phyloP scores from a whole-genome alignment of 2,113 vertebrate species.

The Genyomyrus donnyi region DNA sequence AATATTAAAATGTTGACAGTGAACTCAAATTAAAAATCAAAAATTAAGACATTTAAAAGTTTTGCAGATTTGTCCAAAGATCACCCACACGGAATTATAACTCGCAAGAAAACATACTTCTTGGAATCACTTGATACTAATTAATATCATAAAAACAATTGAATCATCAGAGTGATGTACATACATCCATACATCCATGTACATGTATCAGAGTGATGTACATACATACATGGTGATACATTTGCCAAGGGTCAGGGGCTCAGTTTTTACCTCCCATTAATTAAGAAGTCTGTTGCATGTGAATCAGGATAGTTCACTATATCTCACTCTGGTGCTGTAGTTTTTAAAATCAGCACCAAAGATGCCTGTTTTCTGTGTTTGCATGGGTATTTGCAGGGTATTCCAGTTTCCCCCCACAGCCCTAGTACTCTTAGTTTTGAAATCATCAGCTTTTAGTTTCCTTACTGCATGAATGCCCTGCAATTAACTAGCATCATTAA shows the following conservation, averaged over 20 bases:
- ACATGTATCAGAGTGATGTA: no score
- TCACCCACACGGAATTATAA: not conserved
- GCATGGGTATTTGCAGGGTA: not conserved
- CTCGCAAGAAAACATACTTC: not conserved
- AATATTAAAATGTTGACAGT: not conserved
- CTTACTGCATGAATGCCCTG: not conserved
- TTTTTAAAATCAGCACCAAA: not conserved
- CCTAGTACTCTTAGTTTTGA: not conserved
- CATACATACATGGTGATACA: no score
- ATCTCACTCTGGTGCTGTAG: not conserved
- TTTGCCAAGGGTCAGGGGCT: not conserved
- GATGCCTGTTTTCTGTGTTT: not conserved
- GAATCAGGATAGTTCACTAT: not conserved
- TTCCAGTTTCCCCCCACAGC: not conserved
- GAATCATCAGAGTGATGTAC: not conserved
- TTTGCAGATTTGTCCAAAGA: not conserved
- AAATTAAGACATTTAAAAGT: not conserved
- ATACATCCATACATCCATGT: no score
- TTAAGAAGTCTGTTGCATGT: not conserved
- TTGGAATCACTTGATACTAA: not conserved
- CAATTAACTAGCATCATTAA: not conserved
- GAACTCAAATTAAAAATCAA: not conserved
- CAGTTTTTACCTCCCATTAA: not conserved
- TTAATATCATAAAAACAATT: not conserved
- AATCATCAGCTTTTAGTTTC: not conserved